Base-by-base conservation (phyloP, 1,140 invertebrate genomes). In the Drosophila rhopaloa region DNA sequence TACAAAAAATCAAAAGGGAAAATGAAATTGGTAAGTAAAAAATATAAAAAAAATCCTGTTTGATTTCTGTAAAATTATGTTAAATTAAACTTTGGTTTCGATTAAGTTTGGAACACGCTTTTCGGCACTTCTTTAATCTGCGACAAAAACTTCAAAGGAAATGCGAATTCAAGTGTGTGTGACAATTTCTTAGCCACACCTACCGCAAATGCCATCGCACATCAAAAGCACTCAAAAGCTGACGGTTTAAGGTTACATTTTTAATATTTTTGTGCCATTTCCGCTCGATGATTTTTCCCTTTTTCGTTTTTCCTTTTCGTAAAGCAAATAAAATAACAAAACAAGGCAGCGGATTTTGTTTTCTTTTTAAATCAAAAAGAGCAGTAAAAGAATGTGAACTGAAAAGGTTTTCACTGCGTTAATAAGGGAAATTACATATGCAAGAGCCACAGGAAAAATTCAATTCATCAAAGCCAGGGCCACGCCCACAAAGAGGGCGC, bases 401-500 rank as follows among this genome's bases (percentile, higher is more conserved):
- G 3, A 37, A 46, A 16, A 37, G 41, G 13, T 24, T 35, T 35
- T 58, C n/a, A 13, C 16, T 41, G 43, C 19, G 43, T 29, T 70
- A 48, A 57, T 58, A 57, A 58, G 46, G 35, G 10, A 14, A 58
- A 82, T 75, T 65, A 53, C 57, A 37, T 55, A 53, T 67, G 16
- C 41, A 60, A 14, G 10, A 11, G 55, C 11, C 50, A 38, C 46
- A 61, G 38, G 10, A 35, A 3, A 55, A 65, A 71, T 79, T 58
- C 51, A 75, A 82, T 79, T 56, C 51, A 70, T 55, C 40, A 32
- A 40, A 55, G 29, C 51, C 48, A 38, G 27, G 59, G 58, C 55
- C 53, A 77, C 73, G 59, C 51, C 55, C 56, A 66, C 43, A 3
- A 47, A 43, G 65, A 8, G 38, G 24, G 14, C 11, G 9, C 8